Evolutionary conservation across 2,888 invertebrate species (phyloP).

Genomic region (Sialis fuliginosa): DNA sequence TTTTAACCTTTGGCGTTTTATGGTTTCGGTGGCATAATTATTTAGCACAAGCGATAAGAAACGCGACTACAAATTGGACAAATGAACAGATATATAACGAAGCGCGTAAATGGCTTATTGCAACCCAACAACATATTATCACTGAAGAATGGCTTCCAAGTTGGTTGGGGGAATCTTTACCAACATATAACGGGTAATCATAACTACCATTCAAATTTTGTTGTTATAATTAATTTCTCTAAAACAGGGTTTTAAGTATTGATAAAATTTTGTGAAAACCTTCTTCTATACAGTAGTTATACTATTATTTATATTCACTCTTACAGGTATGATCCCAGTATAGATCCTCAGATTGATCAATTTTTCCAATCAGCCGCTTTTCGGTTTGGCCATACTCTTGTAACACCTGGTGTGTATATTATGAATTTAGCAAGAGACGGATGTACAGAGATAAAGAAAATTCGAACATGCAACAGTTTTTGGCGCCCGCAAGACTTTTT

Average conservation of each 20-base stretch:
- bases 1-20: constrained; percentile 31
- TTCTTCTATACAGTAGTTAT: not conserved
- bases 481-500: constrained; percentile 28
- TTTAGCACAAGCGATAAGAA: constrained; percentile 23
- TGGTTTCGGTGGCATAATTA: constrained; percentile 37
- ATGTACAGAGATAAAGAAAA: constrained; percentile 19
- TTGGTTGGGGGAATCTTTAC: constrained; percentile 20
- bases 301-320: not conserved
- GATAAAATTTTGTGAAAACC: not conserved
- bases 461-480: constrained; percentile 33
- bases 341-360: constrained; percentile 39
- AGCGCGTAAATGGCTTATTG: constrained; percentile 36
- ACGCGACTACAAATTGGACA: constrained; percentile 21
- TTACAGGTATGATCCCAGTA: constrained; percentile 28
- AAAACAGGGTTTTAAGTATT: not conserved
- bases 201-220: too few relatives aligned
- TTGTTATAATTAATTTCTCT: too few relatives aligned
- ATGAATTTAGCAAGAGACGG: constrained; percentile 23
- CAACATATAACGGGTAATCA: not conserved
- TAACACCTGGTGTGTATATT: constrained; percentile 33
- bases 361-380: constrained; percentile 42
- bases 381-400: constrained; percentile 39
- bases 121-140: constrained; percentile 31
- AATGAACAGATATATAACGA: constrained; percentile 33
- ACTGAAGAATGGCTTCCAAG: constrained; percentile 30